Evolutionary conservation across 2,113 vertebrate species (phyloP).

Genomic region (Salvelinus namaycush): DNA sequence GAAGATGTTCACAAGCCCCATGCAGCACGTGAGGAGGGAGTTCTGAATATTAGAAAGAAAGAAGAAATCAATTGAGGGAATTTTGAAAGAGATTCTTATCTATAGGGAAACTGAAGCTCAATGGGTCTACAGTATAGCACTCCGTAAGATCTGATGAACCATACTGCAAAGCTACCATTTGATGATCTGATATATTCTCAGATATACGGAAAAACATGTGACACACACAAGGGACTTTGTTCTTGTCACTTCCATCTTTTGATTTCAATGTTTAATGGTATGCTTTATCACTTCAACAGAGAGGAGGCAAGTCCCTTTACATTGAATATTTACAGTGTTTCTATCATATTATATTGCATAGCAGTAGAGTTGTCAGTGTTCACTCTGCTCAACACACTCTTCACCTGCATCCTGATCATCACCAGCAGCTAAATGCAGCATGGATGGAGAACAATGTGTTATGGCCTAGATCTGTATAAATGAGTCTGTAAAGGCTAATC

Average conservation of each 20-base stretch:
- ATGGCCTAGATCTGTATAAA: too few relatives aligned
- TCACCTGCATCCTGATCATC: background rate
- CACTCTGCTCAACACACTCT: background rate
- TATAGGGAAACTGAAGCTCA: constrained; percentile 6
- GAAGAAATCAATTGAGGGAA: constrained; percentile 16
- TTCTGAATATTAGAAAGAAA: constrained; percentile 17
- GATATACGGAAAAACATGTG: too few relatives aligned
- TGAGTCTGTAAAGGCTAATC: constrained; percentile 39
- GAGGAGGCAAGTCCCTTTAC: background rate
- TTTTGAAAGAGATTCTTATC: background rate
- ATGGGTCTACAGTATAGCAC: background rate
- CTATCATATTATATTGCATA: too few relatives aligned
- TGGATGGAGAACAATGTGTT: constrained; percentile 29
- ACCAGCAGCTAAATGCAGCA: background rate
- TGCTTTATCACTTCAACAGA: background rate
- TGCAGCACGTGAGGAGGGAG: constrained; percentile 5
- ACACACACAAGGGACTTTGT: too few relatives aligned
- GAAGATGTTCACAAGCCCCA: constrained; percentile 26
- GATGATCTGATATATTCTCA: too few relatives aligned
- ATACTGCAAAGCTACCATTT: background rate
- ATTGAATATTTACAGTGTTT: too few relatives aligned
- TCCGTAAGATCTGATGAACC: background rate
- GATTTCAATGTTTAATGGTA: background rate
- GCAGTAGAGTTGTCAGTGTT: too few relatives aligned
- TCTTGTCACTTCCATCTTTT: background rate